These are phyloP conservation scores for Notamacropus eugenii DNA, from an alignment of 2,797 vertebrate species.

Conservation along the genomic window DNA sequence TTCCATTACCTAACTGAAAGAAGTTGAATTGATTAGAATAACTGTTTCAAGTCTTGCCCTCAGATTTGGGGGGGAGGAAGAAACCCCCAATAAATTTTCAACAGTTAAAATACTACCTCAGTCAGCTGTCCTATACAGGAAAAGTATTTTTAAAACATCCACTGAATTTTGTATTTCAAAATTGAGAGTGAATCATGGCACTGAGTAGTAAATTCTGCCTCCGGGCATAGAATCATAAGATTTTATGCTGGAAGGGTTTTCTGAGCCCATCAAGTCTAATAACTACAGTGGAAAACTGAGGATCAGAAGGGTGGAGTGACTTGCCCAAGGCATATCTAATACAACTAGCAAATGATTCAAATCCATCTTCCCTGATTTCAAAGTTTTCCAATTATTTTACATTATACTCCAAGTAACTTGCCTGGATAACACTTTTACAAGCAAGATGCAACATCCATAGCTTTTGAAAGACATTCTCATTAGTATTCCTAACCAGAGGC, in stretches of 20 bases:
- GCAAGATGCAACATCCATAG: constrained; percentile 77
- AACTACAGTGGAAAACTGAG: background rate
- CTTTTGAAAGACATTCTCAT: constrained; percentile 79
- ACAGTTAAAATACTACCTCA: constrained; percentile 55
- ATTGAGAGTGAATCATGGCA: constrained; percentile 64
- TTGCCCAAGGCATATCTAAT: background rate
- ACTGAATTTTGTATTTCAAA: constrained; percentile 78
- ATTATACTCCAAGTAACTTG: constrained; percentile 69
- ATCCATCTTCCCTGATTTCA: background rate
- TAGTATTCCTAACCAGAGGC: constrained; percentile 81
- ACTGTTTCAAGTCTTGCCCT: constrained; percentile 7
- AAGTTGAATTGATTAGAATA: background rate
- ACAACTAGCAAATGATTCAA: background rate
- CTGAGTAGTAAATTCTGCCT: constrained; percentile 54
- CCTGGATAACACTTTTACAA: constrained; percentile 76
- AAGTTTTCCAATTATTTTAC: background rate
- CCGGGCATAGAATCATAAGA: constrained; percentile 35
- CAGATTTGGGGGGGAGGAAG: constrained; percentile 9
- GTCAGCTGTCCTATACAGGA: constrained; percentile 55
- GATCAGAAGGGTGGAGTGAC: background rate
- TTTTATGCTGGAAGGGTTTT: background rate
- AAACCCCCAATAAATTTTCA: constrained; percentile 7
- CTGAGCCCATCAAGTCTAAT: background rate
- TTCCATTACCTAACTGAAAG: background rate
- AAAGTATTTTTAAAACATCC: constrained; percentile 57